Base-by-base conservation (phyloP, 1,140 invertebrate genomes). In the Oreohelix idahoensis region DNA sequence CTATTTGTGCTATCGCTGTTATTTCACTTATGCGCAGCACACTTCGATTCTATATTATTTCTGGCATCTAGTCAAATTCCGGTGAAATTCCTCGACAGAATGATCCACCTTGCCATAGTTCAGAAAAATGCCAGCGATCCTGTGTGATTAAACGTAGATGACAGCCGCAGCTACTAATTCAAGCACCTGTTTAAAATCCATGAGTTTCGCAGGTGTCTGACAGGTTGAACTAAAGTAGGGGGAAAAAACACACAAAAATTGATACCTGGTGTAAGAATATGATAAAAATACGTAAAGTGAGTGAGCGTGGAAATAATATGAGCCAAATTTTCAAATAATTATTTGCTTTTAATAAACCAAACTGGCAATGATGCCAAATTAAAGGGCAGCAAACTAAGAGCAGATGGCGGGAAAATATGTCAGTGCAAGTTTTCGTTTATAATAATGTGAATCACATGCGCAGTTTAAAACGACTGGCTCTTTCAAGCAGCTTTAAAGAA, bases 1-100 rank as follows among this genome's bases (percentile, higher is more conserved):
- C 32, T 66, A 8, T 23, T 66, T 23, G 1, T 17, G 29, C 63
- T 66, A 17, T 66, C 36, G 38, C 71, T 73, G 71, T 29, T 39
- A 73, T 73, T 73, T n/a, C 38, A 45, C 71, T 73, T 73, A 73
- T 42, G 71, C 20, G 20, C 71, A 29, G 36, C 71, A 73, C 23
- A 73, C 71, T 73, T 73, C 71, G 71, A 42, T 73, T 32, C 71
- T 23, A 42, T 73, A 73, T 73, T 73, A 32, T 42, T 73, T 45
- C 71, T 73, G 71, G 71, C 36, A 8, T 8, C 26, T 11, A 39
- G 71, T 73, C 71, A 73, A 73, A 73, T 73, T 73, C 42, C 71
- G 23, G n/a, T 42, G 75, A 74, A 26, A 49, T 42, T 36, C 75
- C 79, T 58, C 39, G 69, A 39, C 73, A 69, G n/a, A 29, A 42